phyloP scores from a whole-genome alignment of 2,888 invertebrate species.

The Cepaea hortensis region DNA sequence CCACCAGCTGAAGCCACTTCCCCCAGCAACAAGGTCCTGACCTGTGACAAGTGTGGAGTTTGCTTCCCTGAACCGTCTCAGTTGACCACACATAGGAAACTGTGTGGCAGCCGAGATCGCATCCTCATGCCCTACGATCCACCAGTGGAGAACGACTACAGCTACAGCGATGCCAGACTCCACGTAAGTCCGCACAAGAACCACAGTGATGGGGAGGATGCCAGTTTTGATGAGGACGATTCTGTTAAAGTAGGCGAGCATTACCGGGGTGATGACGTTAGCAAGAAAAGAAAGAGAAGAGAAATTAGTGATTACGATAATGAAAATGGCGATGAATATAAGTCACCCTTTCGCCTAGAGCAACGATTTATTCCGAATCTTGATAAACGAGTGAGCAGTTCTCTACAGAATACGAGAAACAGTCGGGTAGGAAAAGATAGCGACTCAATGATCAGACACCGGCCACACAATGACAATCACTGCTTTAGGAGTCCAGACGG shows the following conservation, averaged over 20 bases:
- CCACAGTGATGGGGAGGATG: constrained; percentile 11
- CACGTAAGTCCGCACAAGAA: constrained; percentile 14
- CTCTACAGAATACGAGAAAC: background rate
- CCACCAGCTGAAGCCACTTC: constrained; percentile 5
- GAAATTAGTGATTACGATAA: background rate
- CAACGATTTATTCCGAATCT: constrained; percentile 14
- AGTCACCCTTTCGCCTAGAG: background rate
- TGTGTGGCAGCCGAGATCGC: constrained; percentile 58
- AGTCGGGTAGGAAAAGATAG: background rate
- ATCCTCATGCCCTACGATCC: constrained; percentile 45
- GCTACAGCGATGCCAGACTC: background rate
- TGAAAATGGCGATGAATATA: constrained; percentile 5
- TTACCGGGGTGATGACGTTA: background rate
- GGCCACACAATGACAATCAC: too few relatives aligned
- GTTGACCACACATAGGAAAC: constrained; percentile 72
- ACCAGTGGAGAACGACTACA: constrained; percentile 28
- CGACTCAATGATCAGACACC: background rate
- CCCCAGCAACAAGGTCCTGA: background rate
- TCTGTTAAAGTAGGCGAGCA: background rate
- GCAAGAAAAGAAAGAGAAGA: background rate
- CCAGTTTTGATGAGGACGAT: constrained; percentile 20
- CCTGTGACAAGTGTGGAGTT: constrained; percentile 73
- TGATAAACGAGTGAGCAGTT: background rate
- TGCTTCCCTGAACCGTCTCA: constrained; percentile 71
- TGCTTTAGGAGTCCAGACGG: background rate